Conservation (phyloP, 2,113 vertebrate genomes). For the Cricetomys ansorgei region DNA sequence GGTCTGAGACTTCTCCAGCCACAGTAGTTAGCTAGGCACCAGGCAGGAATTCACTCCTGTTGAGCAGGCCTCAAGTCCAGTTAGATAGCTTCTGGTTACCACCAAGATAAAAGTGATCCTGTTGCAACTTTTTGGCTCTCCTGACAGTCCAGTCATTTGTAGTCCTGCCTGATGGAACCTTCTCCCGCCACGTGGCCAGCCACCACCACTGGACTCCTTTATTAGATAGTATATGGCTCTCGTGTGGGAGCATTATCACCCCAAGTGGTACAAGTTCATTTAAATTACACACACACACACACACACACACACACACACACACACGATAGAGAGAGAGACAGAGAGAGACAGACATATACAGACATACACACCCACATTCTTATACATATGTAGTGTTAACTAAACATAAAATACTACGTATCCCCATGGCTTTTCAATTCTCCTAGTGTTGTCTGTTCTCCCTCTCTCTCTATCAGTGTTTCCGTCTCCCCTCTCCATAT, state of each 20-base stretch:
- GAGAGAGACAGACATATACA: too few species aligned
- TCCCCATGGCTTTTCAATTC: background rate
- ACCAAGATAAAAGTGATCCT: background rate
- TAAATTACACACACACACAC: background rate
- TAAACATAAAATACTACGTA: too few species aligned
- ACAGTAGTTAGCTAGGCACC: background rate
- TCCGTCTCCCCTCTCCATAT: background rate
- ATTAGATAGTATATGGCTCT: background rate
- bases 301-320: too few species aligned
- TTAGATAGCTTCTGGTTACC: background rate
- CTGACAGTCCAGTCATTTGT: background rate
- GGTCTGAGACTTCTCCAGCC: background rate
- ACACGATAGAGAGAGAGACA: too few species aligned
- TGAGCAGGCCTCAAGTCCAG: background rate
- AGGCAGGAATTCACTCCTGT: background rate
- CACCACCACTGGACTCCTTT: too few species aligned
- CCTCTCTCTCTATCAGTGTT: background rate
- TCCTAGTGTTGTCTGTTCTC: background rate
- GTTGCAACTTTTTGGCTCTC: background rate
- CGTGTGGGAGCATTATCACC: background rate
- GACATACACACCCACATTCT: too few species aligned
- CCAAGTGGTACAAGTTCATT: background rate
- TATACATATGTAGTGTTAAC: too few species aligned
- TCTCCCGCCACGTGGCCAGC: too few species aligned
- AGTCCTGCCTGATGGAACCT: too few species aligned